Evolutionary conservation across 1,140 invertebrate species (phyloP), one percentile per base, ranked within the genome.

Genomic region (Apocrypta bakeri): DNA sequence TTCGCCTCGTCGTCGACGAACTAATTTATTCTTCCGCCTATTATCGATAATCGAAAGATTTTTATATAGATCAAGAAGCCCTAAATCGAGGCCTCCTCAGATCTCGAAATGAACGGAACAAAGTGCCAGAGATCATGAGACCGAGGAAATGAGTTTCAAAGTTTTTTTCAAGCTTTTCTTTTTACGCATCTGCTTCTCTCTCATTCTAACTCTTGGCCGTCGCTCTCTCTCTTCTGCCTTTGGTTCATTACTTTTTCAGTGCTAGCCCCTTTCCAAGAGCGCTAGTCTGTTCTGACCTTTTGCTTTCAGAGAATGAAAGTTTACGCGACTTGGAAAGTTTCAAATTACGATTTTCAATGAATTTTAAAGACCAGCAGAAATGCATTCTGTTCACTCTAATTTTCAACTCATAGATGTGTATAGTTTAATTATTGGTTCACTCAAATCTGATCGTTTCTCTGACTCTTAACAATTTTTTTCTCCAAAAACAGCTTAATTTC

Each of bases 101-200:
- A 11, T 40, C 25, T 7, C 66, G 7, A 27, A 63, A 37, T 72
- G 63, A 56, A 42, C n/a, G 24, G 82, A 83, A 75, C 69, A 79
- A 83, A 83, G 61, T 79, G 69, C n/a, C 27, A 1, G 33, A 42
- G 69, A 78, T 83, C 66, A 82, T 31, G 81, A 73, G 24, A 33
- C 76, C 21, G n/a, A 24, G 69, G 61, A 79, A 83, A 83, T 79
- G 76, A 79, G 82, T 83, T 83, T 79, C 40, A 0, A 79, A 83
- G 11, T 83, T 83, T 83, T 82, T 72, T 71, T 31, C 29, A 12
- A 17, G 7, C 63, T 72, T 40, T 63, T 9, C 29, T 69, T 72
- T 48, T 56, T 76, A 61, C 78, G 42, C 40, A 79, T 29, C 56
- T n/a, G n/a, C n/a, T n/a, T n/a, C n/a, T n/a, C n/a, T 40, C 37